Evolutionary conservation across 2,797 vertebrate species (phyloP).

Genomic region (Diplodus sargus): DNA sequence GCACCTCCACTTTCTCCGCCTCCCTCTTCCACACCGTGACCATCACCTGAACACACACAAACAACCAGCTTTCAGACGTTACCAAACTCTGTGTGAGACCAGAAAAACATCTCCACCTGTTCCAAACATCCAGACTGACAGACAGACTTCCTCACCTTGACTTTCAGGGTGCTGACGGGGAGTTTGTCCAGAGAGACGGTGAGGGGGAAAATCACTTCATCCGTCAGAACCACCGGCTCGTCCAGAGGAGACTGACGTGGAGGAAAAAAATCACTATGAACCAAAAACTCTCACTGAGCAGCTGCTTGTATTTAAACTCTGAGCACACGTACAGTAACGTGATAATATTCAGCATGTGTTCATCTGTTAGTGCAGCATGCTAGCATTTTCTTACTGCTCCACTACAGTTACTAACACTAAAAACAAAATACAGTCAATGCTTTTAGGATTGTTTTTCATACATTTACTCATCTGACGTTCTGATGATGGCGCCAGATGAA

Average conservation of each 20-base stretch:
- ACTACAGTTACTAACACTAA: no score
- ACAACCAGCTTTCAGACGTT: no score
- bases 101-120: background rate
- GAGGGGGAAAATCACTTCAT: slow-evolving; percentile 95
- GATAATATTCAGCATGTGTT: no score
- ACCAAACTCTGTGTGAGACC: background rate
- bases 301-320: no score
- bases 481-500: no score
- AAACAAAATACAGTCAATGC: no score
- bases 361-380: no score
- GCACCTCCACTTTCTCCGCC: slow-evolving; percentile 90
- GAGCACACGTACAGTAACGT: no score
- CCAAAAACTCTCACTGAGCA: background rate
- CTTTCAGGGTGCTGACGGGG: slow-evolving; percentile 92
- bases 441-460: no score
- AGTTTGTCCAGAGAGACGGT: slow-evolving; percentile 93
- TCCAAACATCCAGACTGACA: background rate
- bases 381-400: no score
- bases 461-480: background rate
- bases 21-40: slow-evolving; percentile 95
- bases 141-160: slow-evolving; percentile 86
- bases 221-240: slow-evolving; percentile 91
- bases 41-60: slow-evolving; percentile 86
- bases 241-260: slow-evolving; percentile 88
- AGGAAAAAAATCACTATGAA: background rate